phyloP scores from a whole-genome alignment of 2,797 vertebrate genomes.

The Sardinella longiceps region DNA sequence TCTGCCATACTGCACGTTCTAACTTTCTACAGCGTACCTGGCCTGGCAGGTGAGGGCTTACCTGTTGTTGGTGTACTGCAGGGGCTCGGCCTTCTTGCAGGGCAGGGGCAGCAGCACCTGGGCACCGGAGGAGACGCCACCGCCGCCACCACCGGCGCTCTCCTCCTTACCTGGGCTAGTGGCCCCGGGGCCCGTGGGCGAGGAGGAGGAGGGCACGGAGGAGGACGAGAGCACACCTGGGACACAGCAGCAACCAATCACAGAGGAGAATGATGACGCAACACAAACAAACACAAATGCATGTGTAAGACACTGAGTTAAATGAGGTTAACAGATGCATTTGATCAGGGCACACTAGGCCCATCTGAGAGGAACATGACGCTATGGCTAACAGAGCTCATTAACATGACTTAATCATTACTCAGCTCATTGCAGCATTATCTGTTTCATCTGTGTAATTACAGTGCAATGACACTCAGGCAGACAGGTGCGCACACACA shows the following conservation, averaged over 20 bases:
- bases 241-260: no score
- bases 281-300: no score
- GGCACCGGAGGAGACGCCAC: background rate
- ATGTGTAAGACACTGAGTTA: background rate
- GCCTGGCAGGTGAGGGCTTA: conserved; percentile 23
- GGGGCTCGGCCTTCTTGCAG: conserved; percentile 61
- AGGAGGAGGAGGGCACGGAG: conserved; percentile 34
- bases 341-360: background rate
- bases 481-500: no score
- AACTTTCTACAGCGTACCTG: no score
- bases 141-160: no score
- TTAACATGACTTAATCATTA: background rate
- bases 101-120: conserved; percentile 60
- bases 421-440: no score
- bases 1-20: no score
- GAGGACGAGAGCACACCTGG: conserved; percentile 48
- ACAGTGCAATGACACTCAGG: background rate
- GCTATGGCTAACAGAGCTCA: background rate
- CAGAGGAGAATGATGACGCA: no score
- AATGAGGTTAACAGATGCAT: background rate
- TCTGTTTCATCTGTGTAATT: background rate
- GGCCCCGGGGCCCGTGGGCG: conserved; percentile 41
- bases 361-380: background rate
- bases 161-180: conserved; percentile 41
- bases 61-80: conserved; percentile 68